A percentile compares a stretch with the other conserved stretches of the same genome.
These are phyloP conservation scores for Anolis carolinensis DNA, from an alignment of 2,113 vertebrate species.

Conservation along the genomic window DNA sequence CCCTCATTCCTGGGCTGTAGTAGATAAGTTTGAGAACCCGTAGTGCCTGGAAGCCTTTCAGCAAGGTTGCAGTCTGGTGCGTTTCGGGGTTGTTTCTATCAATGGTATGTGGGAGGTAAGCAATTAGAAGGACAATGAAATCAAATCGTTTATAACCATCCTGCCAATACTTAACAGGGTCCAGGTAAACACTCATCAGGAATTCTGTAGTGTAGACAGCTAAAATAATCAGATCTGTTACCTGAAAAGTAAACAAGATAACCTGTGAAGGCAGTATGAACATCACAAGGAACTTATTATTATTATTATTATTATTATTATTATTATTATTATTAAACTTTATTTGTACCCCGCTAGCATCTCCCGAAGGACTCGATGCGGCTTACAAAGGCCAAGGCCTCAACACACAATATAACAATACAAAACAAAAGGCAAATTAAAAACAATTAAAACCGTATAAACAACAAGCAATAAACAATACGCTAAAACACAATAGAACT, in stretches of 20 bases:
- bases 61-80: background rate
- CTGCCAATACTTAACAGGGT: constrained; percentile 46
- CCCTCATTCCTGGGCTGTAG: constrained; percentile 52
- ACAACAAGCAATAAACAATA: too few relatives aligned
- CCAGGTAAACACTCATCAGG: constrained; percentile 36
- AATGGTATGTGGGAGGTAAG: background rate
- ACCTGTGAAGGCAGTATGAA: background rate
- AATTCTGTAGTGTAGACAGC: constrained; percentile 51
- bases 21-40: constrained; percentile 46
- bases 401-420: too few relatives aligned
- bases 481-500: too few relatives aligned
- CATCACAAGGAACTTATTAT: background rate
- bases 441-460: too few relatives aligned
- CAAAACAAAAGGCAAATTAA: too few relatives aligned
- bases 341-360: too few relatives aligned
- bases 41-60: constrained; percentile 47
- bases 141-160: constrained; percentile 45
- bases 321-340: too few relatives aligned
- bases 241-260: constrained; percentile 42
- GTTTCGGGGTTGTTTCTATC: background rate
- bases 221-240: constrained; percentile 55
- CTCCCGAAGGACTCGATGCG: too few relatives aligned
- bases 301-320: too few relatives aligned
- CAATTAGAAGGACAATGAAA: background rate
- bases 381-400: too few relatives aligned